Evolutionary conservation across 2,113 vertebrate species (phyloP).

Genomic region (Alouatta palliata): DNA sequence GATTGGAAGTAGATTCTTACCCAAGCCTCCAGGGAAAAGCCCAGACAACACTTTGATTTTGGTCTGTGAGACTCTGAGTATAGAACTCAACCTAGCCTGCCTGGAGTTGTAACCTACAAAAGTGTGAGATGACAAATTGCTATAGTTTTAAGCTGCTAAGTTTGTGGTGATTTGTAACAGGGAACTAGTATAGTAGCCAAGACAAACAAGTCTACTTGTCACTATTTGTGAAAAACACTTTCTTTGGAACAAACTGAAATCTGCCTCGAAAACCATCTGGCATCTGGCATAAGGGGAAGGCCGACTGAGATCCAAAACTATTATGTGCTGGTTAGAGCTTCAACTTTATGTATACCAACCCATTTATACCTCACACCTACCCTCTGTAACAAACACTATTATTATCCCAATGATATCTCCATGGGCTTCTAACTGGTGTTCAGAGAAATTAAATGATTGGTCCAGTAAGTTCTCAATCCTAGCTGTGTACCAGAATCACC

Average conservation of each 20-base stretch:
- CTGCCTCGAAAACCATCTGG: background rate
- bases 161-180: background rate
- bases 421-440: background rate
- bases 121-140: background rate
- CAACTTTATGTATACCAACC: background rate
- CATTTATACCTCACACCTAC: background rate
- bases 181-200: background rate
- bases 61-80: background rate
- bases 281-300: background rate
- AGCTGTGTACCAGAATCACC: background rate
- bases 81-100: background rate
- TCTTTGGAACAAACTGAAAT: background rate
- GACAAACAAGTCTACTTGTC: background rate
- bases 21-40: background rate
- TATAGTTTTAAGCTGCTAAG: background rate
- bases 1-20: background rate
- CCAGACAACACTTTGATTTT: background rate
- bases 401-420: background rate
- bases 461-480: background rate
- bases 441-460: background rate
- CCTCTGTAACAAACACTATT: background rate
- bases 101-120: background rate
- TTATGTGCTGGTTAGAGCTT: background rate
- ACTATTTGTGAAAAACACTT: background rate
- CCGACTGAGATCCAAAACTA: background rate